Conservation (phyloP, 2,797 vertebrate species). For the Buceros bicornis region DNA sequence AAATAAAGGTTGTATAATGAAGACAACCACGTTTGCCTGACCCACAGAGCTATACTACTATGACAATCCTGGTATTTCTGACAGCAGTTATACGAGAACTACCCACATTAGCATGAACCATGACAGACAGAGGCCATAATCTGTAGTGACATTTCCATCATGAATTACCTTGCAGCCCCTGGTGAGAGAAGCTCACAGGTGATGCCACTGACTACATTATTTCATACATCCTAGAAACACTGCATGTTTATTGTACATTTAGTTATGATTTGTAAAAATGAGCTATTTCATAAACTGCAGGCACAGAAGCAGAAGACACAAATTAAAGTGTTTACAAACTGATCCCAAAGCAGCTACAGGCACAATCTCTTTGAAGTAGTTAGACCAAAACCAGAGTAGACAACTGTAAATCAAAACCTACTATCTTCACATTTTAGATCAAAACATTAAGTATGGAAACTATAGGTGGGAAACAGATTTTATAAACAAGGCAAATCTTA, state of each 20-base stretch:
- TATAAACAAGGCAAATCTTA: background rate
- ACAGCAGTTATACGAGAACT: background rate
- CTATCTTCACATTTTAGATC: background rate
- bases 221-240: background rate
- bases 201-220: background rate
- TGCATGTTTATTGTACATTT: background rate
- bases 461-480: background rate
- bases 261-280: background rate
- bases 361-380: background rate
- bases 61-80: background rate
- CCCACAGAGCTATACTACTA: background rate
- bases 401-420: background rate
- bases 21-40: background rate
- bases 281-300: background rate
- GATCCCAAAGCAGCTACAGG: background rate
- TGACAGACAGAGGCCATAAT: background rate
- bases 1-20: background rate
- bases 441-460: background rate
- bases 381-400: background rate
- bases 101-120: background rate
- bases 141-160: background rate
- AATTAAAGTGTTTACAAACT: background rate
- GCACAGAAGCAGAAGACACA: background rate
- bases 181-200: background rate
- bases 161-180: background rate